Evolutionary conservation across 2,797 vertebrate species (phyloP).

Genomic region (Phaenicophaeus curvirostris): DNA sequence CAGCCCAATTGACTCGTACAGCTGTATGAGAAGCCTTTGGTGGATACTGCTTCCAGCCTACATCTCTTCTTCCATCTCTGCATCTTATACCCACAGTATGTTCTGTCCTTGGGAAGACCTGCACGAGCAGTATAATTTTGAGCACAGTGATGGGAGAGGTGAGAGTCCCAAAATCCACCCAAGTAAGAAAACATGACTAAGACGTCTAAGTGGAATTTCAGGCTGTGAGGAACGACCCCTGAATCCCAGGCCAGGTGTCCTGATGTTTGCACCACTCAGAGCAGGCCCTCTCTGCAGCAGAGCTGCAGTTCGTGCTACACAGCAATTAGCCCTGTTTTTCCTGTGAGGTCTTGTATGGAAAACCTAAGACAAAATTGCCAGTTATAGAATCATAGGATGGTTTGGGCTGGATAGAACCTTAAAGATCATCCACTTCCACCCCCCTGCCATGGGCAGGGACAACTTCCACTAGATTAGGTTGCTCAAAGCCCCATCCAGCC

Average conservation of each 20-base stretch:
- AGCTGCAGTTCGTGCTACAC: neutral
- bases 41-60: neutral
- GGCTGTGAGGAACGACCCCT: neutral
- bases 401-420: too few species aligned
- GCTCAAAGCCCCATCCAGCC: too few species aligned
- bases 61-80: neutral
- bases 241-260: neutral
- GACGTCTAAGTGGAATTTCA: neutral
- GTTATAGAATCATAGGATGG: neutral
- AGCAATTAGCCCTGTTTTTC: neutral
- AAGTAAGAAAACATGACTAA: neutral
- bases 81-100: neutral
- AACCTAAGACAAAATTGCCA: neutral
- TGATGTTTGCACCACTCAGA: fast-evolving
- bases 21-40: too few species aligned
- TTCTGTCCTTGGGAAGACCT: neutral
- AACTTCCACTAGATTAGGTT: too few species aligned
- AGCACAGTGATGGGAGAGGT: neutral
- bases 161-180: neutral
- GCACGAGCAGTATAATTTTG: neutral
- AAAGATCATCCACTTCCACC: too few species aligned
- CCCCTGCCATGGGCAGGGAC: too few species aligned
- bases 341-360: neutral
- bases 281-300: neutral
- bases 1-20: neutral